Conservation (phyloP, 2,113 vertebrate genomes). For the Heterocephalus glaber region DNA sequence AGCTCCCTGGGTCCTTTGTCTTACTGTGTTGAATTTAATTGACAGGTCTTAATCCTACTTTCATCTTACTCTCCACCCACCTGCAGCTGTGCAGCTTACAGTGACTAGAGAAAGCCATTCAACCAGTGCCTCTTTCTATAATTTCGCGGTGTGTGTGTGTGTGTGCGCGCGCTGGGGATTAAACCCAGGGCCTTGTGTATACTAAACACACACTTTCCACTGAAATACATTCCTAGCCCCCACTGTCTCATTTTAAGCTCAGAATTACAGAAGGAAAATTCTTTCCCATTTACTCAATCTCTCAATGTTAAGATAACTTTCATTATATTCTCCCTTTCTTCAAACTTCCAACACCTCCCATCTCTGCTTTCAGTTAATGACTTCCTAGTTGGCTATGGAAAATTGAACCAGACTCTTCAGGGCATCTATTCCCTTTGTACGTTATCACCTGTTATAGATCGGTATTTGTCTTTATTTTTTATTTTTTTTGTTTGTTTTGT, state of each 20-base stretch:
- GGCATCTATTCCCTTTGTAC: too few species aligned
- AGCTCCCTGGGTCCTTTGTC: neutral
- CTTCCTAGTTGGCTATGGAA: neutral
- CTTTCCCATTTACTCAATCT: neutral
- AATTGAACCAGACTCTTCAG: neutral
- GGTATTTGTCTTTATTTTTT: neutral
- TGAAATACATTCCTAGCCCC: too few species aligned
- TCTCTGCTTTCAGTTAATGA: neutral
- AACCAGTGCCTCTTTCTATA: neutral
- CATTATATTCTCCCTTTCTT: slow-evolving; percentile 2
- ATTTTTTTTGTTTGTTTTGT: too few species aligned
- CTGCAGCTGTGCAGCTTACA: neutral
- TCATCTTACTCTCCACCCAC: neutral
- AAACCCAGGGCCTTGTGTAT: neutral
- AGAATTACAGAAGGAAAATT: neutral
- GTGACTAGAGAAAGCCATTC: neutral
- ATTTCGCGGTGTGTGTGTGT: too few species aligned
- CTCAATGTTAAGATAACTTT: neutral
- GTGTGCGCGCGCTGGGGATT: too few species aligned
- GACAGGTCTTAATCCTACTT: neutral
- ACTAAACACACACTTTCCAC: neutral
- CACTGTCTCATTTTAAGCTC: slow-evolving; percentile 13
- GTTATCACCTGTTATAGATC: neutral
- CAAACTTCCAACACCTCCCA: neutral
- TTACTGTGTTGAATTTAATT: neutral